These are phyloP conservation scores for Graphium colonna DNA, from an alignment of 2,888 invertebrate species.

Conservation along the genomic window DNA sequence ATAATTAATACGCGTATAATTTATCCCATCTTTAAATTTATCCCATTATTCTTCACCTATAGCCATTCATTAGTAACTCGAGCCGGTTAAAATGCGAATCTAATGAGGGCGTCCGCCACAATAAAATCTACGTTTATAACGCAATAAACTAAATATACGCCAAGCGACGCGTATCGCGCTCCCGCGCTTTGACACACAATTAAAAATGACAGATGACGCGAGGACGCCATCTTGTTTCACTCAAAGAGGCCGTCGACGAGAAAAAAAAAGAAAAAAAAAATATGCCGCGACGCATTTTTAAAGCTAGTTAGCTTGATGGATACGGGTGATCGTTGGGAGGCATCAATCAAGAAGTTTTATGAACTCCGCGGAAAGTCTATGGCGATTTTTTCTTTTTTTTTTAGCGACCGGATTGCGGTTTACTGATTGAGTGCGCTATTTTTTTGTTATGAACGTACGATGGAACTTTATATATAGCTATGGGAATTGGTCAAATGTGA, in stretches of 20 bases:
- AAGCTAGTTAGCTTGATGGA: conserved; percentile 52
- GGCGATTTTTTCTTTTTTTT: conserved; percentile 11
- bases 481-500: too few relatives aligned
- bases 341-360: conserved; percentile 48
- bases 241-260: conserved; percentile 43
- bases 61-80: too few relatives aligned
- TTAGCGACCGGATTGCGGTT: not conserved
- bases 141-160: conserved; percentile 75
- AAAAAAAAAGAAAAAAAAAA: conserved; percentile 36
- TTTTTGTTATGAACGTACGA: not conserved
- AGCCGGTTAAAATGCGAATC: too few relatives aligned
- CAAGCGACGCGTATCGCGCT: conserved; percentile 57
- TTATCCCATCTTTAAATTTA: too few relatives aligned
- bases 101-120: too few relatives aligned
- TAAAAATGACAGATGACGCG: conserved; percentile 76
- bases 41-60: too few relatives aligned
- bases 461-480: not conserved
- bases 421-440: conserved; percentile 3
- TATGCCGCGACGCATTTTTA: conserved; percentile 53
- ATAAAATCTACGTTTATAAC: conserved; percentile 73
- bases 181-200: conserved; percentile 67
- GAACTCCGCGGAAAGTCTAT: conserved; percentile 6
- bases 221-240: conserved; percentile 61
- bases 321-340: conserved; percentile 37
- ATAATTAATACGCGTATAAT: too few relatives aligned